These are phyloP conservation scores for Oryzias curvinotus DNA, from an alignment of 2,113 vertebrate species.

Conservation along the genomic window DNA sequence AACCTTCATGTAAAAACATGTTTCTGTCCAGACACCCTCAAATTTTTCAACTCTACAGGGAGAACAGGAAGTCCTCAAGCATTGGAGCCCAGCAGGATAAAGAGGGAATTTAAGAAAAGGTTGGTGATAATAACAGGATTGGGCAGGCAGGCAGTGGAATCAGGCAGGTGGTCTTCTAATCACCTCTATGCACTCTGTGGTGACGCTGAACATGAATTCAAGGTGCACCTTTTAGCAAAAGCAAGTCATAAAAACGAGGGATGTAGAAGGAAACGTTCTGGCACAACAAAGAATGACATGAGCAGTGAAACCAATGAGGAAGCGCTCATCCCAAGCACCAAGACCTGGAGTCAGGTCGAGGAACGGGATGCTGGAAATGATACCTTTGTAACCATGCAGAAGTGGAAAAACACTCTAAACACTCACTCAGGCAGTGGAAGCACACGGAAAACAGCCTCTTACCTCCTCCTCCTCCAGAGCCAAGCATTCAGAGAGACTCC, in stretches of 20 bases:
- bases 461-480: slow-evolving; percentile 75
- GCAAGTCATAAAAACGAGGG: slow-evolving; percentile 34
- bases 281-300: slow-evolving; percentile 53
- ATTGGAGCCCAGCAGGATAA: slow-evolving; percentile 45
- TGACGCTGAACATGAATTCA: slow-evolving; percentile 18
- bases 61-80: slow-evolving; percentile 20
- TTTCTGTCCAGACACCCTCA: slow-evolving; percentile 1
- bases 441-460: slow-evolving; percentile 68
- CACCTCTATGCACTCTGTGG: slow-evolving; percentile 40
- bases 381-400: slow-evolving; percentile 46
- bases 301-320: slow-evolving; percentile 43
- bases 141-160: slow-evolving; percentile 61
- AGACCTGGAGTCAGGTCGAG: slow-evolving; percentile 19
- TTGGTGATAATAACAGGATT: slow-evolving; percentile 36
- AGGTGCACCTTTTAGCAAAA: slow-evolving; percentile 18
- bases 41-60: slow-evolving; percentile 19
- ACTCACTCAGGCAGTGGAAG: slow-evolving; percentile 35
- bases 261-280: slow-evolving; percentile 53
- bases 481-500: slow-evolving; percentile 75
- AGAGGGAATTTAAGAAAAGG: slow-evolving; percentile 22
- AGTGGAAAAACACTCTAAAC: slow-evolving; percentile 26
- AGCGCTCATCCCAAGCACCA: slow-evolving; percentile 37
- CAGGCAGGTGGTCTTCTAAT: slow-evolving; percentile 53
- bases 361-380: slow-evolving; percentile 24
- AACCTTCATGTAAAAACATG: slow-evolving; percentile 10